Conservation (phyloP, 2,888 invertebrate species). For the Hirtodrosophila histrioides region DNA sequence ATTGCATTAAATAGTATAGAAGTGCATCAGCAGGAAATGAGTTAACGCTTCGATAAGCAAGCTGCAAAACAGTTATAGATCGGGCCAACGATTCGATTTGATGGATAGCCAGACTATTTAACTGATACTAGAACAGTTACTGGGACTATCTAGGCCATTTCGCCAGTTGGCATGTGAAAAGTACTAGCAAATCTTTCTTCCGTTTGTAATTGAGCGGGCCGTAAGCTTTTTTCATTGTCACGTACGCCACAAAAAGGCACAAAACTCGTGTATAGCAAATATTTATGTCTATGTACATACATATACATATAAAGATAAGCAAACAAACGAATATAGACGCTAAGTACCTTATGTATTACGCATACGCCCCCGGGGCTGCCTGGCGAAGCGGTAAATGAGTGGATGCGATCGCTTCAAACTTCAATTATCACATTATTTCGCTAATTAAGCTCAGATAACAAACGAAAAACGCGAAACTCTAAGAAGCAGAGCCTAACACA, state of each 20-base stretch:
- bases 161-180: slow-evolving; percentile 6
- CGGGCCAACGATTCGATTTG: not conserved
- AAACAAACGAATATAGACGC: slow-evolving; percentile 47
- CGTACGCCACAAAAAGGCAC: slow-evolving; percentile 58
- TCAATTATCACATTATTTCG: slow-evolving; percentile 74
- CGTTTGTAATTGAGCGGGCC: not conserved
- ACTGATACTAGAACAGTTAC: slow-evolving; percentile 6
- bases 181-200: slow-evolving; percentile 5
- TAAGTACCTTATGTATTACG: slow-evolving; percentile 55
- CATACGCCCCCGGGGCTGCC: slow-evolving; percentile 40
- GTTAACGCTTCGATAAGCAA: slow-evolving; percentile 21
- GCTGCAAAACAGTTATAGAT: too few relatives aligned
- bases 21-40: slow-evolving; percentile 34
- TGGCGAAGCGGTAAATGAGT: slow-evolving; percentile 27
- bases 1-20: slow-evolving; percentile 1
- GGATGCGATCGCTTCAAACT: slow-evolving; percentile 49
- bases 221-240: slow-evolving; percentile 51
- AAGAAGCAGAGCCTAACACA: slow-evolving; percentile 12
- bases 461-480: slow-evolving; percentile 2
- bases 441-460: slow-evolving; percentile 61
- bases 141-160: slow-evolving; percentile 9
- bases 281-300: not conserved
- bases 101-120: slow-evolving; percentile 2
- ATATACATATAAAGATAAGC: slow-evolving; percentile 63
- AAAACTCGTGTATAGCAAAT: slow-evolving; percentile 54